Percentiles rank a stretch among this genome's conserved stretches.
These are phyloP conservation scores for Thelaira solivaga DNA, from an alignment of 2,888 invertebrate species.

Conservation along the genomic window DNA sequence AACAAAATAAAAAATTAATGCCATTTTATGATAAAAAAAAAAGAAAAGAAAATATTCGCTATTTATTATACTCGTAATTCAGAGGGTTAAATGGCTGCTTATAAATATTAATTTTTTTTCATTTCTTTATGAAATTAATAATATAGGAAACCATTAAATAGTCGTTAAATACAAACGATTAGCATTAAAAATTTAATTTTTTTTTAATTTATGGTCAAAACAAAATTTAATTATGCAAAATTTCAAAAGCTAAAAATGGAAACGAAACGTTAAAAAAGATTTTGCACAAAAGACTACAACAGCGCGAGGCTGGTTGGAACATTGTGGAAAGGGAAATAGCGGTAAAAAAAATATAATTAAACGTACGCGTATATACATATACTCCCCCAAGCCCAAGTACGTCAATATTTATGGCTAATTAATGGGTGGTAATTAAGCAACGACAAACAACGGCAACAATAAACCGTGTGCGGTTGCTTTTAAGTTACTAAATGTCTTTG, in stretches of 20 bases:
- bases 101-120: conserved; percentile 30
- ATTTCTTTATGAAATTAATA: neutral
- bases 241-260: neutral
- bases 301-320: neutral
- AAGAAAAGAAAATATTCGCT: conserved; percentile 6
- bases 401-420: no score
- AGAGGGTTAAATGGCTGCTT: no score
- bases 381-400: neutral
- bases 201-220: conserved; percentile 15
- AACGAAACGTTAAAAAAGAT: neutral
- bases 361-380: neutral
- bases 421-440: no score
- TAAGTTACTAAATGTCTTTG: no score
- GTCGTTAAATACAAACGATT: conserved; percentile 4
- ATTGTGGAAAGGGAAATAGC: neutral
- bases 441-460: no score
- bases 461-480: no score
- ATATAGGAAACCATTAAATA: conserved; percentile 12
- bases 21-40: conserved; percentile 24
- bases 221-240: conserved; percentile 4
- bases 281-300: neutral
- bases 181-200: conserved; percentile 6
- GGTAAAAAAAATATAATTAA: neutral
- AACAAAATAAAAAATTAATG: no score
- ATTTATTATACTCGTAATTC: no score